Conservation (phyloP, 2,113 vertebrate species). For the Antigone vipio region DNA sequence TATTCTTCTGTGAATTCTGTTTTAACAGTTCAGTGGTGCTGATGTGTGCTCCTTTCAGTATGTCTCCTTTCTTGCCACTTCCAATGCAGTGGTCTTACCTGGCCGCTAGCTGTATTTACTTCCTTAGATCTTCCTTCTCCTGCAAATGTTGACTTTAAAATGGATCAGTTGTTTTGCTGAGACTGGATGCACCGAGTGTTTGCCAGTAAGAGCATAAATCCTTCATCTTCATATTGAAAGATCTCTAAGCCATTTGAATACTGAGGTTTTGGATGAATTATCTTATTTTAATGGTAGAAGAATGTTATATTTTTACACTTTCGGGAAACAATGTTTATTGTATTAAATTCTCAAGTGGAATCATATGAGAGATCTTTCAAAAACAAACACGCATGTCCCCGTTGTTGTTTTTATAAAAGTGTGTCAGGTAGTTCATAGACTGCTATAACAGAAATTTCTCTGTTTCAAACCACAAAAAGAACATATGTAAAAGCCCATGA, state of each 20-base stretch:
- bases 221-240: neutral
- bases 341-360: conserved; percentile 22
- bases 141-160: neutral
- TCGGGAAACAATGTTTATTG: conserved; percentile 5
- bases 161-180: neutral
- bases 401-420: neutral
- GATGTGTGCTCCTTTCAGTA: neutral
- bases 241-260: neutral
- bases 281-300: conserved; percentile 1
- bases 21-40: neutral
- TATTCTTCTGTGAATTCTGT: neutral
- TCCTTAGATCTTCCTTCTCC: neutral
- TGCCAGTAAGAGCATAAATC: neutral
- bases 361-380: neutral
- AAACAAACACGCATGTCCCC: neutral
- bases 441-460: neutral
- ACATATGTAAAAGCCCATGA: neutral
- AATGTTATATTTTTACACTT: conserved; percentile 43
- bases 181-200: neutral
- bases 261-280: neutral
- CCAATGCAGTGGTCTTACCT: neutral
- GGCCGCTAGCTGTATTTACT: neutral
- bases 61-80: neutral
- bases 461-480: neutral
- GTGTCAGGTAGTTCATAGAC: neutral